These are phyloP conservation scores for Elephas maximus DNA, from an alignment of 2,113 vertebrate species.

Conservation along the genomic window DNA sequence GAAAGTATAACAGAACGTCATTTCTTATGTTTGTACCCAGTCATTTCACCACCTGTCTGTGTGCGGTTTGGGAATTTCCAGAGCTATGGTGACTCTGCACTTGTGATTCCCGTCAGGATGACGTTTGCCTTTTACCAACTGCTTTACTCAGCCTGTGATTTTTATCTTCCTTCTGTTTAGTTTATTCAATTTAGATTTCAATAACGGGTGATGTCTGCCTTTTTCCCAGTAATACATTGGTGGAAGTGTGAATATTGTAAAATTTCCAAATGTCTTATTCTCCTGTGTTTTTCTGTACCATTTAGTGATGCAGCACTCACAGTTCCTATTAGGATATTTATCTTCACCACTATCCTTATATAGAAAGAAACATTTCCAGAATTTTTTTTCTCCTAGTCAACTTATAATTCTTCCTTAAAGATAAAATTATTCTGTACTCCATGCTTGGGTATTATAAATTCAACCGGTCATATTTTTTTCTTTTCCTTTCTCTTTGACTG, in stretches of 20 bases:
- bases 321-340: slow-evolving; percentile 43
- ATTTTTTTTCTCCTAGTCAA: slow-evolving; percentile 4
- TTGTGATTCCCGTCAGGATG: slow-evolving; percentile 38
- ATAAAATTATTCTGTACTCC: slow-evolving; percentile 83
- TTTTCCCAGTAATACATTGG: slow-evolving; percentile 68
- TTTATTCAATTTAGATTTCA: not conserved
- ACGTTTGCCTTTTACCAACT: slow-evolving; percentile 69
- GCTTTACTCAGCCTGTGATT: slow-evolving; percentile 72
- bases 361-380: slow-evolving; percentile 47
- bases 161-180: slow-evolving; percentile 49
- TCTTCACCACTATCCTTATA: slow-evolving; percentile 46
- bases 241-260: slow-evolving; percentile 29
- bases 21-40: not conserved
- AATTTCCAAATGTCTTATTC: slow-evolving; percentile 57
- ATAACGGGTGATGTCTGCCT: slow-evolving; percentile 4
- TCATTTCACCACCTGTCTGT: not conserved
- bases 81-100: not conserved
- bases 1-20: slow-evolving; percentile 48
- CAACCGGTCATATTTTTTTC: slow-evolving; percentile 87
- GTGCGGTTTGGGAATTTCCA: slow-evolving; percentile 55
- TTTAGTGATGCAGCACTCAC: slow-evolving; percentile 70
- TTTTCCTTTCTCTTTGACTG: slow-evolving; percentile 90
- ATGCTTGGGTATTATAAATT: slow-evolving; percentile 83
- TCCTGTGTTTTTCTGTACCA: slow-evolving; percentile 63
- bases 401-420: slow-evolving; percentile 62